Conservation (phyloP, 2,113 vertebrate species). For the Callocephalon fimbriatum region DNA sequence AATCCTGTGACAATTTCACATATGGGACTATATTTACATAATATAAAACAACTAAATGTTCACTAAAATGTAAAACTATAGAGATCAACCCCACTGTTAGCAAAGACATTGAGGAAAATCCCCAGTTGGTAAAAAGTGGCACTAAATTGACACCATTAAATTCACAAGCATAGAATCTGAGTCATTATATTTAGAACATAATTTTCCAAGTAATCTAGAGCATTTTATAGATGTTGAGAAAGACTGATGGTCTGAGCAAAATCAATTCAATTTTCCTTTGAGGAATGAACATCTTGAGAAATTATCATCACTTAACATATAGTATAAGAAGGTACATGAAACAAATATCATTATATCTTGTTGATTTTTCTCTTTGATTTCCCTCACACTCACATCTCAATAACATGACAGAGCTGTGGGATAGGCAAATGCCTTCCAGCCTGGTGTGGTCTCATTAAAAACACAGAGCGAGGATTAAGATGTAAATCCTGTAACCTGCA, state of each 20-base stretch:
- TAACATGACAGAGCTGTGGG: not conserved
- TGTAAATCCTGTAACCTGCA: slow-evolving; percentile 49
- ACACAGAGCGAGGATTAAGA: not conserved
- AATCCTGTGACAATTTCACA: not conserved
- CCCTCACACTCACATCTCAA: not conserved
- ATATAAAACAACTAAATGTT: not conserved
- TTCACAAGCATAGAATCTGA: not conserved
- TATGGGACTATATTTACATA: not conserved
- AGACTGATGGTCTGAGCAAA: slow-evolving; percentile 26
- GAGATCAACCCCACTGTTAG: not conserved
- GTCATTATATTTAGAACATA: not conserved
- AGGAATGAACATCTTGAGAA: slow-evolving; percentile 4
- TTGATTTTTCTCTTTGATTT: not conserved
- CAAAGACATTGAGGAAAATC: not conserved
- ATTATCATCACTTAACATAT: not conserved
- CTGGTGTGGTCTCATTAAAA: slow-evolving; percentile 41
- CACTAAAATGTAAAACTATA: not conserved
- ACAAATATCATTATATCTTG: not conserved
- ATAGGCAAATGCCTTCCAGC: not conserved
- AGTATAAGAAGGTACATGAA: not conserved
- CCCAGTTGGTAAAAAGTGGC: not conserved
- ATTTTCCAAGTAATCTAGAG: not conserved
- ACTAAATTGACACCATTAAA: slow-evolving; percentile 15
- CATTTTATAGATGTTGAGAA: slow-evolving; percentile 23
- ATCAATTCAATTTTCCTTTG: slow-evolving; percentile 39